Evolutionary conservation across 2,113 vertebrate species (phyloP), one percentile per base, ranked within the genome.

Genomic region (Charadrius vociferus): DNA sequence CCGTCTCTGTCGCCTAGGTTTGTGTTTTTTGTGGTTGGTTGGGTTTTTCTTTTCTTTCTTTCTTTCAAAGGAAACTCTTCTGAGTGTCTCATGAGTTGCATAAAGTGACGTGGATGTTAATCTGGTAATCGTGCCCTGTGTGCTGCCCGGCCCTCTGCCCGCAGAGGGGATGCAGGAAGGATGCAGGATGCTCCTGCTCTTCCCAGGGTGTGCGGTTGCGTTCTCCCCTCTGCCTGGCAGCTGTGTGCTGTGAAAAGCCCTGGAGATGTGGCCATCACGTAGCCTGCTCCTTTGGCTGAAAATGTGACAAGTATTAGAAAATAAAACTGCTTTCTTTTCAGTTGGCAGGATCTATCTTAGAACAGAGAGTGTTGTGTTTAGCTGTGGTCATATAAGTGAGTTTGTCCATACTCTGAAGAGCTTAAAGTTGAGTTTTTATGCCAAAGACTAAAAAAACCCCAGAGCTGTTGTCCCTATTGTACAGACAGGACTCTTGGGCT

Each of bases 161-260:
- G 34, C 45, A 4, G 5, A 0, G 2, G 55, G 61, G 4, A 45
- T 19, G 45, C 7, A 8, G 7, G 73, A 8, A 43, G 15, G n/a
- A n/a, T n/a, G n/a, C n/a, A n/a, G n/a, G n/a, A n/a, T n/a, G 52
- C 23, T 22, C 18, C 45, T 68, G 4, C 1, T 16, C 6, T 12
- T 41, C 7, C 32, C 0, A 0, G 14, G 14, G 1, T 29, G 22
- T 16, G 26, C 3, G 1, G 55, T 37, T n/a, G 30, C 18, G 27
- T 61, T 55, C 47, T 58, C 15, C 52, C 23, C 14, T 74, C 32
- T 63, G 56, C 59, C 20, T 26, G 74, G 61, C 45, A 49, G 21
- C 27, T 9, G 32, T 27, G 9, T 36, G 65, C 59, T 55, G 32
- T 24, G 32, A 26, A 37, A 15, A 59, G 30, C 81, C 63, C 49